A percentile compares a stretch with the other conserved stretches of the same genome.
phyloP scores from a whole-genome alignment of 1,140 invertebrate genomes.

The Mya arenaria region DNA sequence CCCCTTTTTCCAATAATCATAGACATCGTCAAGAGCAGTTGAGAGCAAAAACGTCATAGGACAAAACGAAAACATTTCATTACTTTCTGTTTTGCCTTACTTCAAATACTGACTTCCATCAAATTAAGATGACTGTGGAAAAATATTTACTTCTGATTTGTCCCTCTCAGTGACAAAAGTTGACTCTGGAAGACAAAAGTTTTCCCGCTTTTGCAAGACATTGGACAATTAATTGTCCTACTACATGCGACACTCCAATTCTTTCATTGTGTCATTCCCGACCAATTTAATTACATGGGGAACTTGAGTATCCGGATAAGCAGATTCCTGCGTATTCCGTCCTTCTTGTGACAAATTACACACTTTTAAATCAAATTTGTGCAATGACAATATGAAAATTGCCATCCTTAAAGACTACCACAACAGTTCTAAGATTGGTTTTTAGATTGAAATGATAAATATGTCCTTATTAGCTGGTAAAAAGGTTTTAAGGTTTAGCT shows the following conservation, averaged over 20 bases:
- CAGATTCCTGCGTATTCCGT: conserved; percentile 44
- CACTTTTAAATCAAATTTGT: conserved; percentile 46
- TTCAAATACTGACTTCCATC: too few relatives aligned
- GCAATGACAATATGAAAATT: conserved; percentile 36
- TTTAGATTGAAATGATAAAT: conserved; percentile 1
- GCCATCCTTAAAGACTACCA: not conserved
- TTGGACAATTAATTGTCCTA: conserved; percentile 36
- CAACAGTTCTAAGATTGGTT: not conserved
- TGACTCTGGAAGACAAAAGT: conserved; percentile 4
- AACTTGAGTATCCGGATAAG: conserved; percentile 39
- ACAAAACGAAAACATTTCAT: too few relatives aligned
- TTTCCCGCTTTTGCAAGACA: conserved; percentile 39
- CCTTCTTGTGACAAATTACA: conserved; percentile 49
- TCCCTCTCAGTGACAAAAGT: not conserved
- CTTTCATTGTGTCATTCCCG: conserved; percentile 49
- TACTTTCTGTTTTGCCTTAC: too few relatives aligned
- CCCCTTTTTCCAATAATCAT: too few relatives aligned
- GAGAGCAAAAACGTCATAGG: conserved; percentile 41
- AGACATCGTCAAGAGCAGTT: too few relatives aligned
- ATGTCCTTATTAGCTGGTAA: not conserved
- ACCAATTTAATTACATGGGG: conserved; percentile 41
- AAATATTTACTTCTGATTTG: not conserved
- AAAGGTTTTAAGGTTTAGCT: too few relatives aligned
- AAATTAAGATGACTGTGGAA: too few relatives aligned
- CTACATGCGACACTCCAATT: conserved; percentile 56